Percentiles rank a stretch among this genome's conserved stretches.
Evolutionary conservation across 2,113 vertebrate species (phyloP).

Genomic region (Oreotragus oreotragus): DNA sequence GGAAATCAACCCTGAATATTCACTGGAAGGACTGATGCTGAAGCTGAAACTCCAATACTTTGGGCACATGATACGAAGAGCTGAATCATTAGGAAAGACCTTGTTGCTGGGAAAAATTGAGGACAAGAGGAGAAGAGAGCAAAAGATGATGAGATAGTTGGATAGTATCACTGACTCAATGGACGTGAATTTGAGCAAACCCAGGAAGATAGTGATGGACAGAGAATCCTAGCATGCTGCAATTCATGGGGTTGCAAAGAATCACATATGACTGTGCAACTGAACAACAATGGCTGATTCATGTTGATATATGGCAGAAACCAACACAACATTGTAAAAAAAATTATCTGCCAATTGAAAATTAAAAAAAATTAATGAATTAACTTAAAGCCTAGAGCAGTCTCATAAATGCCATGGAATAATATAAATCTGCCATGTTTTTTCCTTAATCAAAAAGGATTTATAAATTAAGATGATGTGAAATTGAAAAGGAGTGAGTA

Average conservation of each 20-base stretch:
- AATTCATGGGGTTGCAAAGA: not conserved
- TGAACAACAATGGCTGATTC: not conserved
- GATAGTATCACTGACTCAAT: not conserved
- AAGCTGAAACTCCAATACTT: not conserved
- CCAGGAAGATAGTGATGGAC: not conserved
- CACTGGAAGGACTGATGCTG: not conserved
- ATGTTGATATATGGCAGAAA: not conserved
- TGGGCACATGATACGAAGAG: not conserved
- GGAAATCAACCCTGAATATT: not conserved
- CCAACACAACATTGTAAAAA: not conserved
- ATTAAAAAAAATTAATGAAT: not conserved
- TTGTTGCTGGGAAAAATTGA: too few species aligned
- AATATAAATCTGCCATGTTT: not conserved
- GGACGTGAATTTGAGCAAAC: not conserved
- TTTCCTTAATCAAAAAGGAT: not conserved
- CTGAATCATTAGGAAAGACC: too few species aligned
- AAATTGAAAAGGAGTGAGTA: not conserved
- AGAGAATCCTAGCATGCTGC: not conserved
- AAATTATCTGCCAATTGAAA: not conserved
- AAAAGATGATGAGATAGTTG: not conserved
- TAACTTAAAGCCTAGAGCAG: not conserved
- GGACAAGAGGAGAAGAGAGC: not conserved
- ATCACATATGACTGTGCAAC: not conserved
- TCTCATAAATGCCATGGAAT: not conserved
- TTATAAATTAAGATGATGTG: not conserved